Conservation (phyloP, 2,888 invertebrate species). For the Leuctra nigra region DNA sequence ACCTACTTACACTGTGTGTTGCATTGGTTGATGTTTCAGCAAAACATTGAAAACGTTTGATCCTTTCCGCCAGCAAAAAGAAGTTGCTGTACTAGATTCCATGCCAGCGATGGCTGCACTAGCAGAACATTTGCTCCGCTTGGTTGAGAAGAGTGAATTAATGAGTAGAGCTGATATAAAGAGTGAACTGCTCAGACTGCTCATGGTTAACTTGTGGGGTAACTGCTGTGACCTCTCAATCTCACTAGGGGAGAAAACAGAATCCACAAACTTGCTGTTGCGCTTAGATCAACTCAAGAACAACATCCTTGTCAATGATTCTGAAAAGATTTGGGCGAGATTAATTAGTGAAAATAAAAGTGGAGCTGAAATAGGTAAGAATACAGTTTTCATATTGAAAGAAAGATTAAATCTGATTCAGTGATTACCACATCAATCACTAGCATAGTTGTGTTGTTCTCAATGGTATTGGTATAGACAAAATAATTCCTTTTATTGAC, state of each 20-base stretch:
- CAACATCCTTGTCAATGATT: constrained; percentile 57
- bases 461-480: too few species aligned
- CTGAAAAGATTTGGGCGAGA: constrained; percentile 49
- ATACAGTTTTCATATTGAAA: background rate
- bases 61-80: constrained; percentile 70
- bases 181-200: constrained; percentile 29
- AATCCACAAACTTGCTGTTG: constrained; percentile 48
- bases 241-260: constrained; percentile 58
- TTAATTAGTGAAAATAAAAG: constrained; percentile 30
- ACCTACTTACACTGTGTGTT: too few species aligned
- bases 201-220: constrained; percentile 75
- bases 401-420: too few species aligned
- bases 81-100: constrained; percentile 49
- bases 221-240: constrained; percentile 92
- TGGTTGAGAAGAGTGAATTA: background rate
- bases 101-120: constrained; percentile 47
- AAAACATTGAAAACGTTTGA: constrained; percentile 58
- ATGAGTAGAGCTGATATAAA: constrained; percentile 19
- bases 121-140: constrained; percentile 35
- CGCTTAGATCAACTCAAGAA: constrained; percentile 48
- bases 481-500: too few species aligned
- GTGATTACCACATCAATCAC: too few species aligned
- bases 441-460: too few species aligned
- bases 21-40: too few species aligned
- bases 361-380: constrained; percentile 25